Conservation (phyloP, 1,140 invertebrate species). For the Hylaeus volcanicus region DNA sequence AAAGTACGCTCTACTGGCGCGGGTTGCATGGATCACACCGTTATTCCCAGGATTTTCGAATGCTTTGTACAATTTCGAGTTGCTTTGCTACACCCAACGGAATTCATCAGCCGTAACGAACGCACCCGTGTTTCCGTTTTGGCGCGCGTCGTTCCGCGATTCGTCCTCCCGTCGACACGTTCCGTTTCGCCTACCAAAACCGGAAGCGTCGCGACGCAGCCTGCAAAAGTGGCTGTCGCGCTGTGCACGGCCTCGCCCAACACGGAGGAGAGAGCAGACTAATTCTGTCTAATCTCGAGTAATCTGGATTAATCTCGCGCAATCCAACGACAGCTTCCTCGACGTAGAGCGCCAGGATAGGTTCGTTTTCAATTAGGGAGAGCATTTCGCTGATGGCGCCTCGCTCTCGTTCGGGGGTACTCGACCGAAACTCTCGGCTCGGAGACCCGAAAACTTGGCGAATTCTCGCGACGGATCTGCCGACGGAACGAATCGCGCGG, state of each 20-base stretch:
- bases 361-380: conserved; percentile 65
- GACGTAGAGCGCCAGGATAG: conserved; percentile 36
- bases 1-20: no score
- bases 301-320: conserved; percentile 68
- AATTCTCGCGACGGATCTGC: conserved; percentile 37
- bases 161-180: not conserved
- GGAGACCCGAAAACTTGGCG: conserved; percentile 21
- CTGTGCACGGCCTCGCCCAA: conserved; percentile 37
- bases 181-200: no score
- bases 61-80: conserved; percentile 25
- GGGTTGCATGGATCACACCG: not conserved
- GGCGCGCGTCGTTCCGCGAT: not conserved
- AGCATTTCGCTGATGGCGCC: conserved; percentile 55
- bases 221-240: conserved; percentile 15
- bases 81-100: not conserved
- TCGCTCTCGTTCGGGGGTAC: not conserved
- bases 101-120: not conserved
- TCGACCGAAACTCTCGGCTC: not conserved
- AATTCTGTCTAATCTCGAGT: conserved; percentile 69
- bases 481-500: conserved; percentile 41
- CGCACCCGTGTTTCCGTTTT: not conserved
- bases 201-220: not conserved
- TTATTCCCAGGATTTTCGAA: conserved; percentile 20
- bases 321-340: conserved; percentile 58
- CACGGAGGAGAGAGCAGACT: conserved; percentile 44